Base-by-base conservation (phyloP, 2,888 invertebrate species). In the Ormyrus pomaceus region DNA sequence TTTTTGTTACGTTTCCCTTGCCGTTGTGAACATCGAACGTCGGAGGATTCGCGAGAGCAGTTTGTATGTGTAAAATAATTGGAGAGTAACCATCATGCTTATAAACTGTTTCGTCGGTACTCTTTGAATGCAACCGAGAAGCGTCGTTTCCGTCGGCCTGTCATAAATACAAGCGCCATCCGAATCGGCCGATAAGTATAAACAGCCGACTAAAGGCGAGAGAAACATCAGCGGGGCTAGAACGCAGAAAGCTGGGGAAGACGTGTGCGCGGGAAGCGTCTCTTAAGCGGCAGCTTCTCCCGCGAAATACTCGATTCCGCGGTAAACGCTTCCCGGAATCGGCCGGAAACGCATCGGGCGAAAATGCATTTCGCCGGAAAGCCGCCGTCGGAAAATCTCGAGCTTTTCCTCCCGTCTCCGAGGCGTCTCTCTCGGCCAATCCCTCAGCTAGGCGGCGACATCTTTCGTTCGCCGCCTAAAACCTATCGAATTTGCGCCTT, bases 341-440 rank as follows among this genome's bases (percentile, higher is more conserved):
- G 79, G 59, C 55, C 59, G 74, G 73, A 81, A 79, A 79, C 77
- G 81, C 74, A 79, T 82, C 74, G 62, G 70, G 61, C 50, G 72
- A 76, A 82, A 82, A 80, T 81, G 73, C 77, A 79, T 80, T 77
- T 56, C 34, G 9, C 50, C 50, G 68, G 59, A 81, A 66, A 80
- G 66, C 59, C 50, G 59, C 70, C 19, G 62, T 64, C 75, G 81
- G 78, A 76, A 73, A 83, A 81, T 82, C 82, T 76, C 70, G 56
- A 72, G 68, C 68, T 76, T 55, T 50, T 9, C 5, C 61, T 53
- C 19, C 61, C 46, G 19, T 19, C 53, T 50, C 11, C 45, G 58
- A 48, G 48, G 11, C 46, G 34, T 19, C 19, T 19, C 19, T 19
- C 19, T 19, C 19, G 0, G 19, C 19, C 19, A 2, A 19, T n/a